Conservation (phyloP, 1,140 invertebrate species). For the Formica selysi region DNA sequence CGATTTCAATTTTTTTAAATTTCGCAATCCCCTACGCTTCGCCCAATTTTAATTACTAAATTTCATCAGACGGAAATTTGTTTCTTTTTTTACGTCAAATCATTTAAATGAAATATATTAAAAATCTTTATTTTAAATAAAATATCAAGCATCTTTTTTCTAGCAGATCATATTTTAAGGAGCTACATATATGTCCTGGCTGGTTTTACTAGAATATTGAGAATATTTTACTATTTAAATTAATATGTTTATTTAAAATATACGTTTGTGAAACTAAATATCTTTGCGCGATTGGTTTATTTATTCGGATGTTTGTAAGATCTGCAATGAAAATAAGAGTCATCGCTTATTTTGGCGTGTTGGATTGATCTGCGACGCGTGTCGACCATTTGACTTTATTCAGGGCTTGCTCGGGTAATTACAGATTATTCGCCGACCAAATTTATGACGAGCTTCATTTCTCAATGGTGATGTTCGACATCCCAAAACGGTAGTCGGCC, state of each 20-base stretch:
- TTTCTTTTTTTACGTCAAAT: slow-evolving; percentile 8
- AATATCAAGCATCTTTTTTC: neutral
- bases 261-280: neutral
- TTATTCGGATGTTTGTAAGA: neutral
- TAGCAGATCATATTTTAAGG: neutral
- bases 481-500: slow-evolving; percentile 3
- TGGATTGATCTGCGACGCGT: neutral
- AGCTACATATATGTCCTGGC: neutral
- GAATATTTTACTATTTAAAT: neutral
- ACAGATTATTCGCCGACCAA: slow-evolving; percentile 29
- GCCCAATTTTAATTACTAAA: slow-evolving; percentile 49
- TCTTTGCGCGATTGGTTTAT: neutral
- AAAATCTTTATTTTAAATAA: neutral
- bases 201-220: neutral
- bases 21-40: slow-evolving; percentile 12
- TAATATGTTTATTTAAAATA: neutral
- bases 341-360: neutral
- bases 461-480: slow-evolving; percentile 33
- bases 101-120: slow-evolving; percentile 43
- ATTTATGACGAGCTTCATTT: slow-evolving; percentile 17
- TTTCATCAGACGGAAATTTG: slow-evolving; percentile 35
- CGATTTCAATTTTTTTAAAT: slow-evolving; percentile 56
- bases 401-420: slow-evolving; percentile 25
- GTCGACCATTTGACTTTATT: slow-evolving; percentile 29
- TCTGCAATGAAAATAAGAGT: neutral